Percentiles rank a stretch among this genome's conserved stretches.
These are phyloP conservation scores for Opisthograptis luteolata DNA, from an alignment of 2,888 invertebrate genomes.

Conservation along the genomic window DNA sequence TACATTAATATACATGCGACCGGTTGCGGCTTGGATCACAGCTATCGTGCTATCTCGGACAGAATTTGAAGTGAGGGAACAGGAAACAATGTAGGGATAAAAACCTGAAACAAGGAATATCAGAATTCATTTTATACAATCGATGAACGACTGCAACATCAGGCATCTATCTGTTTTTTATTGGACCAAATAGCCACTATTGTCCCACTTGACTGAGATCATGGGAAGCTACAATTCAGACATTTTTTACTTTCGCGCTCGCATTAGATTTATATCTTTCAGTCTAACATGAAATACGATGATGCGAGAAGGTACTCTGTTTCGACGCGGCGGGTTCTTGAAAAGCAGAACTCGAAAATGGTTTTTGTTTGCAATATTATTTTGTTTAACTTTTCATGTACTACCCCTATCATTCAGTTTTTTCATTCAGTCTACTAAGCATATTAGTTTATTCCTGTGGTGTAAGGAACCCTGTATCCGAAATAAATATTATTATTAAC, in stretches of 20 bases:
- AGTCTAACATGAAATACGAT: no score
- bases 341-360: no score
- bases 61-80: conserved; percentile 93
- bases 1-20: conserved; percentile 6
- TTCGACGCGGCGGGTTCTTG: no score
- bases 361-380: no score
- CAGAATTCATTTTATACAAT: conserved; percentile 19
- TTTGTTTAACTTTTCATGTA: no score
- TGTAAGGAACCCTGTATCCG: no score
- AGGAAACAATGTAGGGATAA: conserved; percentile 95
- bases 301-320: no score
- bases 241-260: not conserved
- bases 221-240: no score
- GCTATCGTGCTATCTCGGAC: conserved; percentile 85
- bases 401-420: no score
- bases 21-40: conserved; percentile 10
- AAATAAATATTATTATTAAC: no score
- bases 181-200: not conserved
- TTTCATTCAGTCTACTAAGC: no score
- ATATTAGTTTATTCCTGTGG: no score
- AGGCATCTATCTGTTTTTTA: conserved; percentile 2
- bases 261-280: not conserved
- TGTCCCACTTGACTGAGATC: not conserved
- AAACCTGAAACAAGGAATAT: conserved; percentile 87
- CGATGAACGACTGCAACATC: not conserved